These are phyloP conservation scores for Sinosuthora webbiana DNA, from an alignment of 2,113 vertebrate genomes.

Conservation along the genomic window DNA sequence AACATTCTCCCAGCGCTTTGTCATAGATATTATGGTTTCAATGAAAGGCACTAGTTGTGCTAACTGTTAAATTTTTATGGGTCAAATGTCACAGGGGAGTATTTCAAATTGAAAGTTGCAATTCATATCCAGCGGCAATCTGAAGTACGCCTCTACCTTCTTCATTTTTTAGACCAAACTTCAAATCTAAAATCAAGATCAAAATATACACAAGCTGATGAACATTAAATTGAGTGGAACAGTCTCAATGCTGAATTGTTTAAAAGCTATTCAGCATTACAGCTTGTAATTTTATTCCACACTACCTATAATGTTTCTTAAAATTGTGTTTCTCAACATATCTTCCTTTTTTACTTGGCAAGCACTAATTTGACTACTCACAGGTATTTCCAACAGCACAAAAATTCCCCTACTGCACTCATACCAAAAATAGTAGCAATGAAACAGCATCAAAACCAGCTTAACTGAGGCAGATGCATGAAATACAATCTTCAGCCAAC, in stretches of 20 bases:
- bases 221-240: background rate
- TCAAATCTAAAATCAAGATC: background rate
- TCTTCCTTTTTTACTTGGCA: background rate
- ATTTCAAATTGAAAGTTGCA: background rate
- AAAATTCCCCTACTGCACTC: constrained; percentile 5
- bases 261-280: background rate
- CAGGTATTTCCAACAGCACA: background rate
- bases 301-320: background rate
- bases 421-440: background rate
- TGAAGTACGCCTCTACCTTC: background rate
- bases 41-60: background rate
- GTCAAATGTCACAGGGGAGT: fast-evolving
- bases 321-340: background rate
- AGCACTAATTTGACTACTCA: background rate
- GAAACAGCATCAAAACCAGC: background rate
- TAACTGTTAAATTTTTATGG: background rate
- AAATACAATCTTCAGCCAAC: background rate
- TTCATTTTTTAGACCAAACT: background rate
- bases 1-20: background rate
- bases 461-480: background rate
- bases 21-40: background rate
- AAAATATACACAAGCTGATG: background rate
- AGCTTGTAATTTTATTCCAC: background rate
- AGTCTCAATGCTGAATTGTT: background rate
- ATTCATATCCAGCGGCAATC: background rate